Conservation (phyloP, 2,888 invertebrate genomes). For the Athalia rosae region DNA sequence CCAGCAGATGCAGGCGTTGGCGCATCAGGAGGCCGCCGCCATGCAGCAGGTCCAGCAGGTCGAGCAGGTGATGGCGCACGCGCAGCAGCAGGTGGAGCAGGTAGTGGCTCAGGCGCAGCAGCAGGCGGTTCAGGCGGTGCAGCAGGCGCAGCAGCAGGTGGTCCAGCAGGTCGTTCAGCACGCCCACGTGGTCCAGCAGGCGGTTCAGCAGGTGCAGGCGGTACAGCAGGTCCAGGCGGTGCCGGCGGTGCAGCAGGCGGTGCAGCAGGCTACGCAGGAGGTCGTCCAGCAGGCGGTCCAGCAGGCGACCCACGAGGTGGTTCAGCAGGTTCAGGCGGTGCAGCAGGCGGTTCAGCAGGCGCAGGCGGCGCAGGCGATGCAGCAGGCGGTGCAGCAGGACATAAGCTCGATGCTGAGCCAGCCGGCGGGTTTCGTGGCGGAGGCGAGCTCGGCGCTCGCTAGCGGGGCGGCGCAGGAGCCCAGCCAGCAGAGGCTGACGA, state of each 20-base stretch:
- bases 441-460: slow-evolving; percentile 67
- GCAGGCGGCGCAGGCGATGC: slow-evolving; percentile 71
- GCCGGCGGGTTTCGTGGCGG: slow-evolving; percentile 69
- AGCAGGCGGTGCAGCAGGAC: slow-evolving; percentile 71
- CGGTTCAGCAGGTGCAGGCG: slow-evolving; percentile 70
- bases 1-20: slow-evolving; percentile 64
- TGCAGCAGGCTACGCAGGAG: slow-evolving; percentile 68
- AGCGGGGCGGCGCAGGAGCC: slow-evolving; percentile 69
- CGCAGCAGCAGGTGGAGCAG: slow-evolving; percentile 71
- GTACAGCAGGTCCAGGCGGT: slow-evolving; percentile 69
- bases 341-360: slow-evolving; percentile 71
- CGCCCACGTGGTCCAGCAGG: slow-evolving; percentile 71
- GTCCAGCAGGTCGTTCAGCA: slow-evolving; percentile 71
- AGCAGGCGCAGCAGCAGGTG: slow-evolving; percentile 70
- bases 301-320: slow-evolving; percentile 68
- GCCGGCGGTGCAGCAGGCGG: slow-evolving; percentile 68
- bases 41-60: slow-evolving; percentile 69
- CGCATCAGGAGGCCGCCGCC: slow-evolving; percentile 64
- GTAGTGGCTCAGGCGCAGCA: slow-evolving; percentile 71
- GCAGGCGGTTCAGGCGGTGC: slow-evolving; percentile 70
- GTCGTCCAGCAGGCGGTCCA: slow-evolving; percentile 70
- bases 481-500: slow-evolving; percentile 68
- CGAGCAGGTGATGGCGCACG: slow-evolving; percentile 71
- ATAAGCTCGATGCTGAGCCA: slow-evolving; percentile 70
- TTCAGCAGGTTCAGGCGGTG: slow-evolving; percentile 69